Conservation (phyloP, 2,888 invertebrate species). For the Bombylius discolor region DNA sequence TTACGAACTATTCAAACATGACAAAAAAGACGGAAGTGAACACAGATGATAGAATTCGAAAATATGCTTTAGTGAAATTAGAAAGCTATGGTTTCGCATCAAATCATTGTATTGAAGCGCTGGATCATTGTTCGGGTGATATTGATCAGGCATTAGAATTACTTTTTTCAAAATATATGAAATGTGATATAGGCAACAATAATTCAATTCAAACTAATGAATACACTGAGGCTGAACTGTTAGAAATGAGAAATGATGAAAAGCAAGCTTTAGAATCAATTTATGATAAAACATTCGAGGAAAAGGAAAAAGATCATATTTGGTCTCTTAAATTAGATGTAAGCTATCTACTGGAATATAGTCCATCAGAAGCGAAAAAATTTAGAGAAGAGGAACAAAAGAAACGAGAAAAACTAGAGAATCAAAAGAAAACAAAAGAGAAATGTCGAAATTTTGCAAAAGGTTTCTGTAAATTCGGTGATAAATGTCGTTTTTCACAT, state of each 20-base stretch:
- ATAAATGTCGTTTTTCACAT: constrained; percentile 62
- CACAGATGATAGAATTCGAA: constrained; percentile 46
- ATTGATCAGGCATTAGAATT: constrained; percentile 59
- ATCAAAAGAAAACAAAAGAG: constrained; percentile 39
- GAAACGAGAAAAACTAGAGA: constrained; percentile 26
- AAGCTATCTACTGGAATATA: constrained; percentile 49
- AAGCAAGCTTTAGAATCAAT: constrained; percentile 63
- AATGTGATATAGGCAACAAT: constrained; percentile 8
- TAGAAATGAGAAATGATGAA: constrained; percentile 57
- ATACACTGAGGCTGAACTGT: constrained; percentile 41
- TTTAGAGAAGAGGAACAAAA: constrained; percentile 31
- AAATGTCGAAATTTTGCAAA: constrained; percentile 42
- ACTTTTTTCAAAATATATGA: constrained; percentile 57
- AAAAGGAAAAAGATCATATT: constrained; percentile 52
- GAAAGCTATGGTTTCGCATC: constrained; percentile 65
- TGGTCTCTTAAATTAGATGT: constrained; percentile 59
- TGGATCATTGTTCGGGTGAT: constrained; percentile 50
- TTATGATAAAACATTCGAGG: constrained; percentile 54
- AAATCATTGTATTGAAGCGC: constrained; percentile 60
- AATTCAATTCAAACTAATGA: constrained; percentile 23
- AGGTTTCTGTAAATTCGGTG: constrained; percentile 59
- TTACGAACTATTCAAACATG: constrained; percentile 35
- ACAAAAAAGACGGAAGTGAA: constrained; percentile 36
- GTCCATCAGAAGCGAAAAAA: constrained; percentile 39
- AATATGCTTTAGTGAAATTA: constrained; percentile 58